Base-by-base conservation (phyloP, 2,113 vertebrate genomes). In the Cottus gobio region DNA sequence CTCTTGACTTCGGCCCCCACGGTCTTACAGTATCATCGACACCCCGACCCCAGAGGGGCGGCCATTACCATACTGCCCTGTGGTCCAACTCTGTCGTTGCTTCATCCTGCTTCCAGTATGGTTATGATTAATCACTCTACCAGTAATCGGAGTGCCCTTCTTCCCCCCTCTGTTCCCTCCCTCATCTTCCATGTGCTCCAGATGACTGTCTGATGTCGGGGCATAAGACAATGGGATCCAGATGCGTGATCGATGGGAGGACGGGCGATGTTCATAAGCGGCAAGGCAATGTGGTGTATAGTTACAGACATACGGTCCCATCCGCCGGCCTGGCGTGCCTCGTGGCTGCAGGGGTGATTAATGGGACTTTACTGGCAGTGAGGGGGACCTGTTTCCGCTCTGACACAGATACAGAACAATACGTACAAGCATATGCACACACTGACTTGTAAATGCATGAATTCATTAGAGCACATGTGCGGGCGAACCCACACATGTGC, bases 181-280 rank as follows among this genome's bases (percentile, higher is more conserved):
- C 71, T 85, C 67, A 37, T 83, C 73, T 72, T 91, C 90, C 90
- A 88, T 77, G 83, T 76, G 87, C 85, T 90, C 90, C 92, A 91
- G 91, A 93, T 92, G 92, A 92, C 83, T 91, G 87, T 92, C 86
- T 92, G 91, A 87, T 88, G 91, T 91, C 34, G 60, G 85, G 91
- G 91, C 90, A 87, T 39, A 66, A 90, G 78, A 91, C 92, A 91
- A 94, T 92, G 62, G 79, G 88, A 93, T 93, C 91, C 93, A 94
- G 93, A 94, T 94, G 93, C 75, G 36, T 92, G 92, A 93, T 93
- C 80, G 86, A 93, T 94, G 89, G 54, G 86, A 71, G 87, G 77
- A 90, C 70, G 66, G 87, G 86, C 85, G 61, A 82, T 88, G 81
- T 75, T 93, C 89, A 82, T 88, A 79, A 82, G 87, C 61, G 20